A percentile compares a stretch with the other conserved stretches of the same genome.
Conservation (phyloP, 2,888 invertebrate species). For the Acanthacorydalis orientalis region DNA sequence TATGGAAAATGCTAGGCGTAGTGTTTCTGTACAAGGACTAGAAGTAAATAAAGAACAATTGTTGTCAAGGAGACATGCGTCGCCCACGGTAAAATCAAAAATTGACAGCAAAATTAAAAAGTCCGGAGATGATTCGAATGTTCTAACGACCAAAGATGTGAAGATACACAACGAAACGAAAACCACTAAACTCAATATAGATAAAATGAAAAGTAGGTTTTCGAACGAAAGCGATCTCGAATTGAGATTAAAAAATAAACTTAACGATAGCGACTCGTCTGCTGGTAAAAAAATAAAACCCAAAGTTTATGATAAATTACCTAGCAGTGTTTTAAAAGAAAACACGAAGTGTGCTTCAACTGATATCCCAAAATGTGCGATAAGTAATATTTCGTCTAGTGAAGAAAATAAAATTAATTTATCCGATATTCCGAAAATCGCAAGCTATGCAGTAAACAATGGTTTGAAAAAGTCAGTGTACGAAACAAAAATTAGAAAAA, state of each 20-base stretch:
- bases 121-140: neutral
- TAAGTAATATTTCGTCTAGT: too few relatives aligned
- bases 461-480: too few relatives aligned
- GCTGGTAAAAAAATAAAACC: neutral
- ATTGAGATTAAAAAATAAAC: neutral
- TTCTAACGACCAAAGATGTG: slow-evolving; percentile 6
- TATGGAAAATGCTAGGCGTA: slow-evolving; percentile 26
- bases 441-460: too few relatives aligned
- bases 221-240: neutral
- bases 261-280: neutral
- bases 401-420: too few relatives aligned
- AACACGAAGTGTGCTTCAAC: too few relatives aligned
- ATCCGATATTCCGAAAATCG: too few relatives aligned
- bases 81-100: neutral
- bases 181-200: neutral
- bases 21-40: slow-evolving; percentile 16
- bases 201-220: neutral
- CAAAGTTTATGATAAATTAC: too few relatives aligned
- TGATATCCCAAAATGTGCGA: too few relatives aligned
- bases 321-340: too few relatives aligned
- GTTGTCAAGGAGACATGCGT: slow-evolving; percentile 2
- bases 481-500: neutral
- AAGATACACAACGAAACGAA: neutral
- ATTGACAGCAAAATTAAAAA: slow-evolving; percentile 3
- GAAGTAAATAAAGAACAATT: slow-evolving; percentile 17